Evolutionary conservation across 2,797 vertebrate species (phyloP), one percentile per base, ranked within the genome.

Genomic region (Iguana delicatissima): DNA sequence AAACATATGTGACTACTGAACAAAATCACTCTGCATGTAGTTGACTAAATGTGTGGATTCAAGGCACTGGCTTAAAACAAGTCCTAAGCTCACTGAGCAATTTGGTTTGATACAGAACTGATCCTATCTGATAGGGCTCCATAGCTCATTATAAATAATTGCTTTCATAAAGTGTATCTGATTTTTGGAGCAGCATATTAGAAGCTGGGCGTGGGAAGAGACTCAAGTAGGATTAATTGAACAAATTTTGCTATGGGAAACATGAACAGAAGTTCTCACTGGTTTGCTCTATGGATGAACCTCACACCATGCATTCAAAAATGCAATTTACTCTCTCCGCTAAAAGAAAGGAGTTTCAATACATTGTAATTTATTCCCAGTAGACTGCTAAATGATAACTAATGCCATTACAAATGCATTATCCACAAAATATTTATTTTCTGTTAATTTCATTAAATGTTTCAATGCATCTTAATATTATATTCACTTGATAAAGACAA

Each of bases 381-480:
- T 18, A 80, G 6, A 79, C 73, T n/a, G 38, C 35, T 79, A 89
- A 88, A 59, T 84, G 82, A 67, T 84, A 83, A 79, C 83, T 84
- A 91, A 84, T 59, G 77, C 59, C 73, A 84, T 84, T 69, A 79
- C 80, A 79, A 91, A 91, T 91, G 20, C 80, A 91, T 91, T 84
- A 77, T 59, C 73, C 73, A 46, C 73, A 79, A 87, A 84, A 84
- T 87, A 87, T 72, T 79, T 91, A 38, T 87, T 77, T 87, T 84
- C 80, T 69, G 64, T 91, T 91, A 80, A 91, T 87, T 76, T 91
- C 62, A 84, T 72, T 83, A 88, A 84, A 57, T 38, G 57, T 84
- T 84, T 91, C 85, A 87, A 72, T 88, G 35, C 35, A 50, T 88
- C 86, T 84, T 69, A 46, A 84, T 72, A 20, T 84, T 91, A 79